These are phyloP conservation scores for Pituophis catenifer DNA, from an alignment of 2,113 vertebrate species.

Conservation along the genomic window DNA sequence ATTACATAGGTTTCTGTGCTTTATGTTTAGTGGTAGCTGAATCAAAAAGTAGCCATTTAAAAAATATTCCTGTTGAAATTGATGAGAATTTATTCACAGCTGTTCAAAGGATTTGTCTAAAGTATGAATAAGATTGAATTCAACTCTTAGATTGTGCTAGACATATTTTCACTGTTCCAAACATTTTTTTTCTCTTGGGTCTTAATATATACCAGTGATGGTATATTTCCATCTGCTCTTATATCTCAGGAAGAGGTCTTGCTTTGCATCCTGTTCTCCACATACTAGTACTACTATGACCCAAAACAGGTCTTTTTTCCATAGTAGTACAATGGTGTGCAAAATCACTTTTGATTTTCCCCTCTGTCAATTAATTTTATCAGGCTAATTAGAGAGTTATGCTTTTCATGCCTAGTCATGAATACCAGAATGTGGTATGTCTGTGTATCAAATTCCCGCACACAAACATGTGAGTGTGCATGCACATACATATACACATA, in stretches of 20 bases:
- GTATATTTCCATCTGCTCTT: not conserved
- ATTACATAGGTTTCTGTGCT: not conserved
- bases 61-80: not conserved
- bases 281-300: not conserved
- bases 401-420: not conserved
- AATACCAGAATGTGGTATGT: not conserved
- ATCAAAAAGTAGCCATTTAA: not conserved
- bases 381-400: not conserved
- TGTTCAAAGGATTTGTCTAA: not conserved
- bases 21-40: not conserved
- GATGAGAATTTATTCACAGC: not conserved
- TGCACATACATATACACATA: not conserved
- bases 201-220: not conserved
- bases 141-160: not conserved
- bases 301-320: not conserved
- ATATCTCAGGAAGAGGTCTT: not conserved
- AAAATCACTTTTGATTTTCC: no score
- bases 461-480: no score
- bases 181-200: not conserved
- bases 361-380: not conserved
- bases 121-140: not conserved
- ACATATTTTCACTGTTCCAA: not conserved
- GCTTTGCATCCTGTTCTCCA: not conserved
- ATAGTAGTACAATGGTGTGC: not conserved
- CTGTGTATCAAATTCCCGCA: not conserved